Evolutionary conservation across 2,888 invertebrate species (phyloP).

Genomic region (Escarpia spicata): DNA sequence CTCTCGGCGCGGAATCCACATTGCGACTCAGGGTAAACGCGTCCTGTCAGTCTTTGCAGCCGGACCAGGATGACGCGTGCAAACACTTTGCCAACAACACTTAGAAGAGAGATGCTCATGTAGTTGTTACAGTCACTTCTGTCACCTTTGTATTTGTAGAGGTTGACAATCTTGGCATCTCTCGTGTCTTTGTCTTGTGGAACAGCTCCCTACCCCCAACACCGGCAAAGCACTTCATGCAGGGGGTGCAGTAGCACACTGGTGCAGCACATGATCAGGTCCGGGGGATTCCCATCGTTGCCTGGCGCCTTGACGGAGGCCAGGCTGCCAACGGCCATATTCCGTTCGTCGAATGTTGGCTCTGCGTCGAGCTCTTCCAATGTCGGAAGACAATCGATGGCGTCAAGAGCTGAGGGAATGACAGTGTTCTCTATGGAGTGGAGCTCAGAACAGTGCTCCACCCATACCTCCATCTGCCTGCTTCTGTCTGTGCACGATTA

Average conservation of each 20-base stretch:
- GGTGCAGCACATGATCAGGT: conserved; percentile 31
- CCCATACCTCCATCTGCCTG: conserved; percentile 28
- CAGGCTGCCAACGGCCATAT: conserved; percentile 29
- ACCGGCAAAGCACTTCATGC: not conserved
- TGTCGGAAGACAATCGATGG: conserved; percentile 26
- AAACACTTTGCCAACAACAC: not conserved
- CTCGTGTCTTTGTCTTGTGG: conserved; percentile 43
- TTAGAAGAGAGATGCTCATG: too few relatives aligned
- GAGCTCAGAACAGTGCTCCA: not conserved
- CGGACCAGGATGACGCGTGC: not conserved
- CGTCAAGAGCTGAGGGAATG: not conserved
- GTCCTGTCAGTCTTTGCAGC: conserved; percentile 35
- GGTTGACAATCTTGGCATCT: conserved; percentile 38
- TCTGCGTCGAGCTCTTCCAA: conserved; percentile 29
- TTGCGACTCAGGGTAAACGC: conserved; percentile 41
- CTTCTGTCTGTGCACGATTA: conserved; percentile 18
- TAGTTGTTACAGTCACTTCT: conserved; percentile 22
- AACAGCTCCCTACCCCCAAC: not conserved
- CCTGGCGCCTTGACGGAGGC: conserved; percentile 27
- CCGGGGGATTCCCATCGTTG: conserved; percentile 31
- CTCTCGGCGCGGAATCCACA: conserved; percentile 36
- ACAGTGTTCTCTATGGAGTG: not conserved
- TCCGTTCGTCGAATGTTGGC: conserved; percentile 28
- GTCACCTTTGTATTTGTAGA: conserved; percentile 8
- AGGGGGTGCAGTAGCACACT: not conserved